Base-by-base conservation (phyloP, 37 sponge, comb jelly and placozoan species). In the Crambe crambe region DNA sequence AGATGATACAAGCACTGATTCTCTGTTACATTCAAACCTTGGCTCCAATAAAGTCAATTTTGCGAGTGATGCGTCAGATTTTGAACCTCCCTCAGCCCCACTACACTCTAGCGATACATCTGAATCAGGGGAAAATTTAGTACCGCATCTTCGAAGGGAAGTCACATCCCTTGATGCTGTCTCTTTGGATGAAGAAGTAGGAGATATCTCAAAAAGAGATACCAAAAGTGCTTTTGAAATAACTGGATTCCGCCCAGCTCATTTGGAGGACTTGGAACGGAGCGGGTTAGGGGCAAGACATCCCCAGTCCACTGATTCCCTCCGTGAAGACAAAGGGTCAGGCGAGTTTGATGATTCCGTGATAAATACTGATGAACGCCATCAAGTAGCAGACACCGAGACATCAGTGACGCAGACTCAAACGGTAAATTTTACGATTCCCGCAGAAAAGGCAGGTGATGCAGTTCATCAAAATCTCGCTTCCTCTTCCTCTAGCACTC, bases 201-300 rank as follows among this genome's bases (percentile, higher is more conserved):
- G 62, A 12, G 76, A 76, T 1, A 22, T 73, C 22, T 34, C 4
- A 38, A 72, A 63, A 15, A 61, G 60, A 42, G 58, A 73, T 27
- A 61, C 60, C 22, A 58, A 41, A 29, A 86, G 86, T 73, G 86
- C 80, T 20, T 86, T 86, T 79, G 75, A 74, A 44, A 86, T 86
- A 23, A 86, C 75, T 17, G 73, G 80, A 37, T 69, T 86, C 58
- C 27, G 39, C 1, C 26, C 44, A 3, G 56, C 71, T n/a, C 54
- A 32, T 29, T 41, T 26, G 10, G 76, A 75, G 17, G 83, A 74
- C 42, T 22, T 43, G 18, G 69, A 68, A 5, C 29, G 35, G 9
- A 56, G 56, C 30, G n/a, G n/a, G n/a, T n/a, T n/a, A n/a, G 26
- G 10, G 26, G 20, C 12, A 17, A 73, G 74, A 30, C 21, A 54